Conservation (phyloP, 2,797 vertebrate species). For the Molossus alvarezi region DNA sequence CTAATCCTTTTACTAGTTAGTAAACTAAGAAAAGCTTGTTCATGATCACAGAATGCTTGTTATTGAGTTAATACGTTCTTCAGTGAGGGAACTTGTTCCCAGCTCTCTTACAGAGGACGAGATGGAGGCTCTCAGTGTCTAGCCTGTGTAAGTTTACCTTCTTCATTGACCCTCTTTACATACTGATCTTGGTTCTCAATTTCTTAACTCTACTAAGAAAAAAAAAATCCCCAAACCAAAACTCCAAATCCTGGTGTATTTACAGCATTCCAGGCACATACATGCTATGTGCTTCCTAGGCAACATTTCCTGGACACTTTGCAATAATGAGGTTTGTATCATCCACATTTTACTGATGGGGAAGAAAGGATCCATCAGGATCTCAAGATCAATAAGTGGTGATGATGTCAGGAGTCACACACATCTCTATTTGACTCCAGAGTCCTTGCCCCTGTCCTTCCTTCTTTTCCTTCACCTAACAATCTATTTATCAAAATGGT, state of each 20-base stretch:
- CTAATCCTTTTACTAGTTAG: constrained; percentile 17
- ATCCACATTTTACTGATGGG: not conserved
- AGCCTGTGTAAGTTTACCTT: not conserved
- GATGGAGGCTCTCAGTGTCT: not conserved
- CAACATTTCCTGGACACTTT: not conserved
- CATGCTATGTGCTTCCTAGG: not conserved
- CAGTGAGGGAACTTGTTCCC: not conserved
- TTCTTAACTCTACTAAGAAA: not conserved
- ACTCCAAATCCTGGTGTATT: not conserved
- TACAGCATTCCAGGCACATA: not conserved
- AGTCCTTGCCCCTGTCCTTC: not conserved
- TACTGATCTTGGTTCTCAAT: not conserved
- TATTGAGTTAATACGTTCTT: not conserved
- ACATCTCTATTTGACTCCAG: not conserved
- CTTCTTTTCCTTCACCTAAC: not conserved
- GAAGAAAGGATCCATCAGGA: not conserved
- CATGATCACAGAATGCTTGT: not conserved
- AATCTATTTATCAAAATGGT: not conserved
- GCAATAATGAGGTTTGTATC: not conserved
- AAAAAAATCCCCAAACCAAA: not conserved
- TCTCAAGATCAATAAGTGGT: not conserved
- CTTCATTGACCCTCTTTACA: not conserved
- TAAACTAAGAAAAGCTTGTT: not conserved
- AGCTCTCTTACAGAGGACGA: not conserved
- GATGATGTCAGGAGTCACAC: not conserved